A percentile compares a stretch with the other conserved stretches of the same genome.
Evolutionary conservation across 2,113 vertebrate species (phyloP).

Genomic region (Festucalex cinctus): DNA sequence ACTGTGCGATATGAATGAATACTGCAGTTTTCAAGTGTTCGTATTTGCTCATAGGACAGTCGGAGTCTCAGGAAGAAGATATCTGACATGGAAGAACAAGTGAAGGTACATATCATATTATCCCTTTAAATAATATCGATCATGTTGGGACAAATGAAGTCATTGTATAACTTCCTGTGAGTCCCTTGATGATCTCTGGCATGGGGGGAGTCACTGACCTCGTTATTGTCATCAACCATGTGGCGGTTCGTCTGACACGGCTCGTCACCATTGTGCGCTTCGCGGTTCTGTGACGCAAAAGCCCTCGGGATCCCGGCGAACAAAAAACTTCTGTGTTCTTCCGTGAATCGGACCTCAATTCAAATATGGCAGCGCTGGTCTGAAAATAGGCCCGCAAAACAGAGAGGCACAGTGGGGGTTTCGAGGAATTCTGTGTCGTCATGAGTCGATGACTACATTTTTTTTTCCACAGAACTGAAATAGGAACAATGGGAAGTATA

Average conservation of each 20-base stretch:
- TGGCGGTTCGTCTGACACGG: not conserved
- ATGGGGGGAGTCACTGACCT: not conserved
- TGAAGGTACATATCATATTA: constrained; percentile 53
- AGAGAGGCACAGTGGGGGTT: constrained; percentile 18
- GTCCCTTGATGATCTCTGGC: not conserved
- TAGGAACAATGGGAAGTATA: not conserved
- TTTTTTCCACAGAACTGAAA: not conserved
- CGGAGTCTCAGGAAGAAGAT: constrained; percentile 60
- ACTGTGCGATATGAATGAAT: not conserved
- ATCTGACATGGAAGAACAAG: constrained; percentile 67
- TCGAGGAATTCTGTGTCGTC: constrained; percentile 8
- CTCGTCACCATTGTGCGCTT: constrained; percentile 55
- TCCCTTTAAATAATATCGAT: not conserved
- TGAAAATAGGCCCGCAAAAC: constrained; percentile 25
- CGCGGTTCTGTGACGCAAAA: constrained; percentile 31
- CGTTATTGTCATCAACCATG: not conserved
- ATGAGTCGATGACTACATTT: not conserved
- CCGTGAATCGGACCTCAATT: constrained; percentile 27
- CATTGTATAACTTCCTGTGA: not conserved
- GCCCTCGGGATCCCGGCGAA: constrained; percentile 40
- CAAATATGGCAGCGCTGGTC: constrained; percentile 18
- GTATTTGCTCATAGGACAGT: constrained; percentile 46
- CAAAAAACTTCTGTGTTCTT: constrained; percentile 50
- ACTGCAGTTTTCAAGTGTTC: not conserved
- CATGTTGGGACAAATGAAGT: not conserved